Conservation (phyloP, 1,140 invertebrate species). For the Drosophila kepulauana region DNA sequence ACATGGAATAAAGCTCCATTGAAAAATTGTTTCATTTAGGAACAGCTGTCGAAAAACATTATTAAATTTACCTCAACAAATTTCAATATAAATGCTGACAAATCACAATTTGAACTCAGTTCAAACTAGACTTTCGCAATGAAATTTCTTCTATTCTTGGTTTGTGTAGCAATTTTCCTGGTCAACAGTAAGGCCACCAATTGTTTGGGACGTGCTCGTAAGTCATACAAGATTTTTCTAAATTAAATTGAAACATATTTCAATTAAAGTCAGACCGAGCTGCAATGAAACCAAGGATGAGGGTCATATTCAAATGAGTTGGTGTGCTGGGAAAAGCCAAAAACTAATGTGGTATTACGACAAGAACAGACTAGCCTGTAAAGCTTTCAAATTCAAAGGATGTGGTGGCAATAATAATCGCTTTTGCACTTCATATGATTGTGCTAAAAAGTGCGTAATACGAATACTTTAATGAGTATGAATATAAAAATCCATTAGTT, state of each 20-base stretch:
- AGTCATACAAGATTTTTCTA: not conserved
- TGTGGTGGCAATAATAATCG: slow-evolving; percentile 20
- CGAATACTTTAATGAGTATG: too few relatives aligned
- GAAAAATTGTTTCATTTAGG: not conserved
- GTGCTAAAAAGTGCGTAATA: not conserved
- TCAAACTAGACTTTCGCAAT: not conserved
- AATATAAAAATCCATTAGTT: too few relatives aligned
- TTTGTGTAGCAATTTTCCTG: not conserved
- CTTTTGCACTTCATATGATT: not conserved
- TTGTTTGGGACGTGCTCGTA: slow-evolving; percentile 1
- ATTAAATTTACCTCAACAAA: not conserved
- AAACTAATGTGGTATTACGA: slow-evolving; percentile 9
- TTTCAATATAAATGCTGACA: not conserved
- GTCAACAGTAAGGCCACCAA: not conserved
- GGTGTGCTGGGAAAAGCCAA: not conserved
- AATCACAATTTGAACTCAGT: not conserved
- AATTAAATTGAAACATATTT: too few relatives aligned
- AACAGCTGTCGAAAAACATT: not conserved
- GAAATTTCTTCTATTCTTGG: not conserved
- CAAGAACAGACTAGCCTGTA: not conserved
- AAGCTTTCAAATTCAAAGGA: not conserved
- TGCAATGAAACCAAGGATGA: not conserved
- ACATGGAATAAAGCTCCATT: not conserved
- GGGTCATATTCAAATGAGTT: not conserved
- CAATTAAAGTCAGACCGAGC: not conserved